Percentiles rank a stretch among this genome's conserved stretches.
These are phyloP conservation scores for Ambastaia sidthimunki DNA, from an alignment of 2,797 vertebrate genomes.

Conservation along the genomic window DNA sequence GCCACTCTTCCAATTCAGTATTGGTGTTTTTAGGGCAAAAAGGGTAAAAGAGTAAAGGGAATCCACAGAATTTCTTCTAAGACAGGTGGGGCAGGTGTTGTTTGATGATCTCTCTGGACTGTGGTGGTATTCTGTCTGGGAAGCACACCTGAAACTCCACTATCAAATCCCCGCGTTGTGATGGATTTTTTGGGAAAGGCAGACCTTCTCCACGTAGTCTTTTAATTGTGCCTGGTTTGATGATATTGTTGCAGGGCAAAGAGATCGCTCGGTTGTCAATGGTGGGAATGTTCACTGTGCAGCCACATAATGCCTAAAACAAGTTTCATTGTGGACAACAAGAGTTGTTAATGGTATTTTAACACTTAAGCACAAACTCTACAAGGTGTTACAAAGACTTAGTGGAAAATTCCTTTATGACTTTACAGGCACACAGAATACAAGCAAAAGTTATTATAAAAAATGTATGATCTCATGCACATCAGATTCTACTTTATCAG, in stretches of 20 bases:
- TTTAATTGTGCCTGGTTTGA: slow-evolving; percentile 93
- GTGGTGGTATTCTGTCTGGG: slow-evolving; percentile 94
- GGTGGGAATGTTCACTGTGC: slow-evolving; percentile 96
- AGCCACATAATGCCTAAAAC: slow-evolving; percentile 91
- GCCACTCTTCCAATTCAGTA: slow-evolving; percentile 11
- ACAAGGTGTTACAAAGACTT: not conserved
- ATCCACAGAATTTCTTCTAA: slow-evolving; percentile 69
- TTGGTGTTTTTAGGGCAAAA: slow-evolving; percentile 17
- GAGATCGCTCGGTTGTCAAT: slow-evolving; percentile 93
- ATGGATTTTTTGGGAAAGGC: slow-evolving; percentile 92
- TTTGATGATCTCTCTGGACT: slow-evolving; percentile 96
- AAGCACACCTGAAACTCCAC: slow-evolving; percentile 96
- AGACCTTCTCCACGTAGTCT: slow-evolving; percentile 93
- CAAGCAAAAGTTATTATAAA: not conserved
- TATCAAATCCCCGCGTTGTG: slow-evolving; percentile 93
- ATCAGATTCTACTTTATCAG: too few relatives aligned
- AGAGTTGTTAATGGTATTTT: slow-evolving; percentile 3
- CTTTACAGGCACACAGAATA: slow-evolving; percentile 17
- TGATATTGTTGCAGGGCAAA: slow-evolving; percentile 93
- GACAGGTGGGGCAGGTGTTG: slow-evolving; percentile 93
- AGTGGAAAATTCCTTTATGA: slow-evolving; percentile 30
- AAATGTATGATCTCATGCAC: not conserved
- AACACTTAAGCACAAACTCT: slow-evolving; percentile 30
- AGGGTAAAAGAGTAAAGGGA: slow-evolving; percentile 7
- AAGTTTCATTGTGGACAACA: slow-evolving; percentile 5